phyloP scores from a whole-genome alignment of 2,888 invertebrate genomes.

The Pollenia griseotomentosa region DNA sequence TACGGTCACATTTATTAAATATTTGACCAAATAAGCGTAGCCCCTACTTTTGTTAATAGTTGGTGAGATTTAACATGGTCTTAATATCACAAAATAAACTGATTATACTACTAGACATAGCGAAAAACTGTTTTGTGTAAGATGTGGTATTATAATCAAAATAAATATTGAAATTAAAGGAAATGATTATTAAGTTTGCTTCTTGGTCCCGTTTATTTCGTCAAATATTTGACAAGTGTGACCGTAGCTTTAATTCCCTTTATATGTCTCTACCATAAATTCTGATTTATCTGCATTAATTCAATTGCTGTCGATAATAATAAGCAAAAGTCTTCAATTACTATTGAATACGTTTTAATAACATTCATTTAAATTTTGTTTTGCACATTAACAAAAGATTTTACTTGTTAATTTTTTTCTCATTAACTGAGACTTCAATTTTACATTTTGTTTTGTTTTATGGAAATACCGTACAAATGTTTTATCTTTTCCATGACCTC shows the following conservation, averaged over 20 bases:
- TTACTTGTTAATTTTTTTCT: background rate
- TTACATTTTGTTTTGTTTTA: background rate
- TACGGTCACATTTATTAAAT: no score
- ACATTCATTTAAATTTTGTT: background rate
- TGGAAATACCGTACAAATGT: background rate
- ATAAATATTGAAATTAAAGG: no score
- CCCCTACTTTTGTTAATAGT: no score
- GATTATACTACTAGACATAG: no score
- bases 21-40: no score
- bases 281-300: background rate
- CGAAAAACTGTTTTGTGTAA: no score
- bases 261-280: background rate
- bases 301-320: slow-evolving; percentile 5
- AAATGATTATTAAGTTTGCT: no score
- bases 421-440: background rate
- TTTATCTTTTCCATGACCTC: background rate
- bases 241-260: background rate
- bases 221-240: no score
- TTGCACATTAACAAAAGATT: background rate
- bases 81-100: no score
- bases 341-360: slow-evolving; percentile 13
- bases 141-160: no score
- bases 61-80: no score
- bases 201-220: no score
- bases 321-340: background rate